Percentiles rank a stretch among this genome's conserved stretches.
Evolutionary conservation across 2,113 vertebrate species (phyloP).

Genomic region (Lota lota): DNA sequence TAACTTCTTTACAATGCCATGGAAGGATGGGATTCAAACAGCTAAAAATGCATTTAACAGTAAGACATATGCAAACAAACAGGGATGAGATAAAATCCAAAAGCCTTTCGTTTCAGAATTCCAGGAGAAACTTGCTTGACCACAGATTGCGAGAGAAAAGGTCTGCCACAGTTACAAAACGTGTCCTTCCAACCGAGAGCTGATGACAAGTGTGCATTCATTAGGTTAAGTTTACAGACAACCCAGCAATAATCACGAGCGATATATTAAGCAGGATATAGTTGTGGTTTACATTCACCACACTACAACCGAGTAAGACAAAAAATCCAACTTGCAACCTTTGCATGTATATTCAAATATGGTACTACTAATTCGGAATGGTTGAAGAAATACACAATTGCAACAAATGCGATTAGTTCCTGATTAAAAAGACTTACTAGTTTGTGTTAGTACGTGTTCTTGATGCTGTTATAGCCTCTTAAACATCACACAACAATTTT

Average conservation of each 20-base stretch:
- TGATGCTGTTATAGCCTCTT: not conserved
- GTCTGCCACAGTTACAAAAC: not conserved
- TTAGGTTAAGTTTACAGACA: not conserved
- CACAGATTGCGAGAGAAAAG: not conserved
- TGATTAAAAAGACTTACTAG: no score
- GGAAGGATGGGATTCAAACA: slow-evolving; percentile 54
- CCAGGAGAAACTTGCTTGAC: not conserved
- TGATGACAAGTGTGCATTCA: not conserved
- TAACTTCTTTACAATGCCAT: slow-evolving; percentile 51
- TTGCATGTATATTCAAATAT: not conserved
- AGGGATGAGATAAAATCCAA: slow-evolving; percentile 24
- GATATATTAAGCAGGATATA: not conserved
- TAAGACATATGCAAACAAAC: slow-evolving; percentile 52
- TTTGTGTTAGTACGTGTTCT: no score
- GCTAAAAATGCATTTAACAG: slow-evolving; percentile 47
- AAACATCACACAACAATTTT: no score
- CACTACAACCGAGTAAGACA: not conserved
- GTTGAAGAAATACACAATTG: not conserved
- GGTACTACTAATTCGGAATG: not conserved
- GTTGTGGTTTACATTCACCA: not conserved
- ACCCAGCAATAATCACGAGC: not conserved
- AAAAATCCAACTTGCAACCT: not conserved
- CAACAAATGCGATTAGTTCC: no score
- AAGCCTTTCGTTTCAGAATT: slow-evolving; percentile 20
- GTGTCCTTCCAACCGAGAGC: not conserved